Conservation (phyloP, 2,113 vertebrate species). For the Ciconia stormi region DNA sequence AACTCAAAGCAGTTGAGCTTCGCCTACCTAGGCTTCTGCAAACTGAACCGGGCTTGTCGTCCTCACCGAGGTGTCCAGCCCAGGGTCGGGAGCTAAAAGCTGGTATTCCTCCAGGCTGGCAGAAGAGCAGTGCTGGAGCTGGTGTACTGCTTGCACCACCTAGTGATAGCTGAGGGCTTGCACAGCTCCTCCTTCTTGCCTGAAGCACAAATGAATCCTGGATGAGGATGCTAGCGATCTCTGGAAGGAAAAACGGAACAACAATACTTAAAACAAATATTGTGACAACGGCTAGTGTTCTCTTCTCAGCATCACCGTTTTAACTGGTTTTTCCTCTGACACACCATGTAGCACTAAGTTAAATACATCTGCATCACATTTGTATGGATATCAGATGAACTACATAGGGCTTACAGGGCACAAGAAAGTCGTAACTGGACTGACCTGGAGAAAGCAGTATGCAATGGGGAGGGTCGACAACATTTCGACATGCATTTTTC, state of each 20-base stretch:
- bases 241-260: neutral
- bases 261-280: neutral
- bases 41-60: accelerated
- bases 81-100: accelerated
- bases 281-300: neutral
- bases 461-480: neutral
- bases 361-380: neutral
- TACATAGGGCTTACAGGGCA: neutral
- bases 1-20: neutral
- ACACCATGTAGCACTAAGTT: accelerated
- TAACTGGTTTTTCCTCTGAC: neutral
- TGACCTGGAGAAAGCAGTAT: neutral
- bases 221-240: neutral
- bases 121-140: neutral
- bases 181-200: neutral
- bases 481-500: neutral
- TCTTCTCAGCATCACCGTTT: neutral
- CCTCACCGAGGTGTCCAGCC: no score
- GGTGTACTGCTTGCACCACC: conserved; percentile 8
- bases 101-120: accelerated
- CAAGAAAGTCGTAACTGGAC: neutral
- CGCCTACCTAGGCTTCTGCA: neutral
- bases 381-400: neutral
- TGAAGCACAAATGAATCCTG: accelerated
- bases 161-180: neutral